Evolutionary conservation across 2,113 vertebrate species (phyloP).

Genomic region (Hyperopisus bebe): DNA sequence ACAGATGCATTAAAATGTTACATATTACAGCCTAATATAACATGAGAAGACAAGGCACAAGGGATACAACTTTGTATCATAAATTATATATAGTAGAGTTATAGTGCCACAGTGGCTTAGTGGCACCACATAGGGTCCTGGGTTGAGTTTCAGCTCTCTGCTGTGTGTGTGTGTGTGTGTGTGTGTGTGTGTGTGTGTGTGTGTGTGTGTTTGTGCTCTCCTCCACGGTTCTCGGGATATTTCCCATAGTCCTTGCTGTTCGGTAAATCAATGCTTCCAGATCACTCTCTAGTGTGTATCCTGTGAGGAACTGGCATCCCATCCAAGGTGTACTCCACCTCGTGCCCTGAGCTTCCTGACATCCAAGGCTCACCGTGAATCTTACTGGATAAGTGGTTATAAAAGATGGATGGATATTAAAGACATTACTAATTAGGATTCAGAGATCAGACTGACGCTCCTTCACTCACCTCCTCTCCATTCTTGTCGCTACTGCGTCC

Average conservation of each 20-base stretch:
- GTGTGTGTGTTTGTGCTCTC: neutral
- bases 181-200: neutral
- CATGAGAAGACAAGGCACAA: neutral
- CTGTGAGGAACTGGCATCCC: neutral
- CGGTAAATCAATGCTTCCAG: neutral
- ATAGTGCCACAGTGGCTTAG: neutral
- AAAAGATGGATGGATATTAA: neutral
- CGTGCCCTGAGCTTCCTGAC: neutral
- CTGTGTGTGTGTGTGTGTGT: neutral
- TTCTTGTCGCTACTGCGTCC: constrained; percentile 88
- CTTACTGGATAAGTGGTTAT: neutral
- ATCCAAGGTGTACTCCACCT: neutral
- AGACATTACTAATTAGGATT: neutral
- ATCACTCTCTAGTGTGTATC: neutral
- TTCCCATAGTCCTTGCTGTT: neutral
- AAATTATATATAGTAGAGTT: neutral
- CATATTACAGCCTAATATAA: neutral
- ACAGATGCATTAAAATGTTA: neutral
- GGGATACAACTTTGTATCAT: neutral
- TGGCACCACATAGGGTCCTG: neutral
- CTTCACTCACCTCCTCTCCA: constrained; percentile 79
- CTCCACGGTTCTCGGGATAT: neutral
- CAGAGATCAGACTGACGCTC: neutral
- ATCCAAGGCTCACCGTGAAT: neutral
- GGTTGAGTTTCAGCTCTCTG: neutral